Evolutionary conservation across 2,797 vertebrate species (phyloP).

Genomic region (Anabas testudineus): DNA sequence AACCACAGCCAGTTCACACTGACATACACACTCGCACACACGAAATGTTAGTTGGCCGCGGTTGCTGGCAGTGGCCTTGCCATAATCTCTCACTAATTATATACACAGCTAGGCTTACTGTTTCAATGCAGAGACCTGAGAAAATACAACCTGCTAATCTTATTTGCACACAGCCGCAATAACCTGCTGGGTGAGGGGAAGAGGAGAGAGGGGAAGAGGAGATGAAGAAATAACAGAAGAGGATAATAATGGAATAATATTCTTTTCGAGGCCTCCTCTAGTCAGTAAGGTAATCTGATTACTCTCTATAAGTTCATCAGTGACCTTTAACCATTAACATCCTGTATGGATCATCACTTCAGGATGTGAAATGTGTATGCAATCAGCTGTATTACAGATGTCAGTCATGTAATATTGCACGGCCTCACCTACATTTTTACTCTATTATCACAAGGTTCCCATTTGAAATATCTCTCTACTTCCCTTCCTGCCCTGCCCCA

Average conservation of each 20-base stretch:
- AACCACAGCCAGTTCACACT: slow-evolving; percentile 54
- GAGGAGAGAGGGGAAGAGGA: slow-evolving; percentile 18
- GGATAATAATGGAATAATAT: not conserved
- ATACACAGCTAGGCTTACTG: slow-evolving; percentile 82
- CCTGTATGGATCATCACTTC: not conserved
- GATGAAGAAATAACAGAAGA: not conserved
- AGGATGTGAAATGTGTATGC: not conserved
- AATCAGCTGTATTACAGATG: not conserved
- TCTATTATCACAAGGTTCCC: not conserved
- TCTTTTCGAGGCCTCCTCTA: not conserved
- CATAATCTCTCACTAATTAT: slow-evolving; percentile 84
- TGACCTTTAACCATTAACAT: not conserved
- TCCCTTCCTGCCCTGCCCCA: not conserved
- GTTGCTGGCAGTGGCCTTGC: slow-evolving; percentile 70
- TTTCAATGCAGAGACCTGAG: slow-evolving; percentile 80
- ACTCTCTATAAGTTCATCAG: not conserved
- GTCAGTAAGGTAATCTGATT: not conserved
- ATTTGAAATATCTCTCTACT: not conserved
- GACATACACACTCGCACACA: slow-evolving; percentile 53
- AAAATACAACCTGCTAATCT: slow-evolving; percentile 84
- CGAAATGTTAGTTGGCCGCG: slow-evolving; percentile 76
- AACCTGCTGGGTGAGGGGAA: slow-evolving; percentile 61
- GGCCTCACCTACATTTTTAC: not conserved
- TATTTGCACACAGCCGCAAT: slow-evolving; percentile 80
- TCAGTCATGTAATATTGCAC: not conserved